Base-by-base conservation (phyloP, 2,797 vertebrate genomes). In the Coregonus ussuriensis region DNA sequence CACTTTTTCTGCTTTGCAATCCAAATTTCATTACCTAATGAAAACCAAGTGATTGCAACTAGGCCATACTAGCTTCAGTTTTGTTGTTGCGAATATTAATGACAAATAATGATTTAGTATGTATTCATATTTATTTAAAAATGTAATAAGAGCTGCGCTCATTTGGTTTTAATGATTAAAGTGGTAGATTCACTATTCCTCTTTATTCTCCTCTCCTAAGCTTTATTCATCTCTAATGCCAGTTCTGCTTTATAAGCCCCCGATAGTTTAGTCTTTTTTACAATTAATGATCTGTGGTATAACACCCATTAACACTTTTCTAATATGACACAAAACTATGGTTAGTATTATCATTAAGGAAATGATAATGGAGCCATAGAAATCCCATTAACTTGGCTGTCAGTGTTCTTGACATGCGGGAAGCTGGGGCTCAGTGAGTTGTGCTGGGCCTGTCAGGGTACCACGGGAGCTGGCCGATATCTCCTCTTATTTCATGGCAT, bases 401-500 rank as follows among this genome's bases (percentile, higher is more conserved):
- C 92, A 93, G 89, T 90, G 89, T 84, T 89, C 84, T 87, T 94
- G 93, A 94, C 92, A 86, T 90, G 92, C 87, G 80, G 59, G 21
- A 63, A 25, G 16, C 59, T 25, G 59, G 59, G 66, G 82, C 92
- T 88, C 86, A 79, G 87, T 81, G 88, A 89, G 92, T 89, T 88
- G 89, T 90, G 90, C 91, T 62, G 21, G 59, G 41, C 41, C 11
- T 13, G 41, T 47, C 59, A 13, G 74, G 86, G 91, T 81, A 92
- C 92, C 93, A 84, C 90, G 92, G 94, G 92, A 92, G 89, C 92
- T 94, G 94, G 90, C 93, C 92, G 91, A 92, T 93, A 91, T 94
- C 91, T 92, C 89, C 83, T 83, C 90, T 88, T 88, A 79, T 86
- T 91, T 85, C 86, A 71, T 89, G 89, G 91, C 91, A 88, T 89